Percentiles rank a stretch among this genome's conserved stretches.
These are phyloP conservation scores for Acanthosepion lycidas DNA, from an alignment of 2,888 invertebrate genomes.

Conservation along the genomic window DNA sequence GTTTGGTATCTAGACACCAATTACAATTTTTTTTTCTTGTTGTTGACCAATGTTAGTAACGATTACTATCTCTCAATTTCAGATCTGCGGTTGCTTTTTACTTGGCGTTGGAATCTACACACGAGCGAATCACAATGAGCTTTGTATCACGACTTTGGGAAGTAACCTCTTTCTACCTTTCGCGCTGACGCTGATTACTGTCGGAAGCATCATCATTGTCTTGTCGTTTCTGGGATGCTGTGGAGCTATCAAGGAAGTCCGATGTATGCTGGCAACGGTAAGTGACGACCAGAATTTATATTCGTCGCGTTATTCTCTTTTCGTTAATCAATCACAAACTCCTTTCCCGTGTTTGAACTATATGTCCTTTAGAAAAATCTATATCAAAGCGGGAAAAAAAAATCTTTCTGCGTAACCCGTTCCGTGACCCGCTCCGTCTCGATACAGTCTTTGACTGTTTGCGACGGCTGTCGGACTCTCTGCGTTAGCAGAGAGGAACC, in stretches of 20 bases:
- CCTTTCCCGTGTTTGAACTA: too few species aligned
- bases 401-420: too few species aligned
- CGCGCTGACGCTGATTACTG: conserved; percentile 87
- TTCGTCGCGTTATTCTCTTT: neutral
- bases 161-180: conserved; percentile 91
- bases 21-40: too few species aligned
- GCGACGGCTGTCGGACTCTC: too few species aligned
- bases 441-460: too few species aligned
- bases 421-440: too few species aligned
- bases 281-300: conserved; percentile 68
- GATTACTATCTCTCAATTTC: conserved; percentile 46
- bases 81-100: conserved; percentile 74
- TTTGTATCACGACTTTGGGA: conserved; percentile 77
- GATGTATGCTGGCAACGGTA: conserved; percentile 93
- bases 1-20: too few species aligned
- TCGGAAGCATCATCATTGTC: conserved; percentile 86
- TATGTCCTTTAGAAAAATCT: too few species aligned
- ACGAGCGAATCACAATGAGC: conserved; percentile 86
- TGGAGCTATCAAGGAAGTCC: conserved; percentile 94
- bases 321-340: too few species aligned
- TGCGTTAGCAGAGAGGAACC: too few species aligned
- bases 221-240: conserved; percentile 93
- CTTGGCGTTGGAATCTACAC: conserved; percentile 89
- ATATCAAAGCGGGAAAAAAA: too few species aligned
- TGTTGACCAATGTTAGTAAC: too few species aligned